Evolutionary conservation across 2,113 vertebrate genomes (phyloP), one percentile per base, ranked within the genome.

Genomic region (Pluvianellus socialis): DNA sequence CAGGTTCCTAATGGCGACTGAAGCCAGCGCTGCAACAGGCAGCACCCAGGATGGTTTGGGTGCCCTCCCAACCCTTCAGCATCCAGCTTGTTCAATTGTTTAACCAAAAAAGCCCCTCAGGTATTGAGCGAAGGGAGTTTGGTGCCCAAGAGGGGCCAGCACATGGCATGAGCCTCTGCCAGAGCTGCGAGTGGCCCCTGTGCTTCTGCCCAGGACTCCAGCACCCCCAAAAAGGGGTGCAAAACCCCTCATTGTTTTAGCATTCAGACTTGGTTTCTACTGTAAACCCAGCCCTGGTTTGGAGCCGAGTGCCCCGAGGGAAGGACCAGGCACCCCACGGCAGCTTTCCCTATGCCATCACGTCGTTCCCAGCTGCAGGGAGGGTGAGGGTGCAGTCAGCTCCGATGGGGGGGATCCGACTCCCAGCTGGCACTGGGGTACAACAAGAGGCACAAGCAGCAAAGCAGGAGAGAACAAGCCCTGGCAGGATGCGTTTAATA

Each of bases 1-100:
- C 6, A 11, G 16, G 19, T 45, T 35, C 56, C 21, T 0, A 0
- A 4, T 0, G 2, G 63, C 14, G 26, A 20, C 55, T 1, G 2
- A 76, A 73, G 28, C 10, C 80, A 88, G 7, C 0, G 2, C 10
- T 30, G 20, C 74, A 56, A 33, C 23, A 56, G 18, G 40, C 65
- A 70, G 50, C 33, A 22, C 24, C 12, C 79, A 71, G 52, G 26
- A 86, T 45, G 33, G 21, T 14, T 52, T 4, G 6, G 58, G 10
- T 52, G 62, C 52, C 12, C 32, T 40, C 58, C n/a, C n/a, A 76
- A 38, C 53, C 44, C 63, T 24, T 86, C 49, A 53, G 42, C 62
- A 80, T 5, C 55, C 40, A 65, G 17, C 26, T 86, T 86, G 28
- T 26, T 73, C 15, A 61, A 53, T 38, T 32, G 47, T 3, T 19